Conservation (phyloP, 1,140 invertebrate genomes). For the Drosophila tristis region DNA sequence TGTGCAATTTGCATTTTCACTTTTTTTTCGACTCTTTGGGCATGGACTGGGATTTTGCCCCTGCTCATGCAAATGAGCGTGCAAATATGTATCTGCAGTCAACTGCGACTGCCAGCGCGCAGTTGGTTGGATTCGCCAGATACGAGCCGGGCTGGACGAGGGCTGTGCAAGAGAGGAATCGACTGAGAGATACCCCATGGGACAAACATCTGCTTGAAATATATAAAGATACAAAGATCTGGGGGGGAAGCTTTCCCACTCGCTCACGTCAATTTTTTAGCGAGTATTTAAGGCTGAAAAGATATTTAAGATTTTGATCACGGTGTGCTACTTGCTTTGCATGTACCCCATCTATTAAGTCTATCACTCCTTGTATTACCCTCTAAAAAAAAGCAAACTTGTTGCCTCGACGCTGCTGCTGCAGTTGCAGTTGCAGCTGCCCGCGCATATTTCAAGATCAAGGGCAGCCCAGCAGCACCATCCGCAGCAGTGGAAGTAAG, state of each 20-base stretch:
- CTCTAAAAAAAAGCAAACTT: slow-evolving; percentile 30
- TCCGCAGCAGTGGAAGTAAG: slow-evolving; percentile 25
- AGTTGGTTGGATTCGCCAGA: slow-evolving; percentile 33
- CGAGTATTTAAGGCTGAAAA: too few relatives aligned
- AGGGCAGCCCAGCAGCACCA: slow-evolving; percentile 55
- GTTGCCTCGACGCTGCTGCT: slow-evolving; percentile 54
- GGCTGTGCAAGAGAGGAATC: not conserved
- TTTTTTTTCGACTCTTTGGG: slow-evolving; percentile 33
- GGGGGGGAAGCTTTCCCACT: too few relatives aligned
- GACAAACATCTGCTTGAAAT: too few relatives aligned
- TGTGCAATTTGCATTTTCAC: slow-evolving; percentile 69
- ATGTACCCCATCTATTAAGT: too few relatives aligned
- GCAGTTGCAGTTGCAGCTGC: slow-evolving; percentile 48
- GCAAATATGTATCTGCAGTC: slow-evolving; percentile 45
- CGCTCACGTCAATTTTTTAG: too few relatives aligned
- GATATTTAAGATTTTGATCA: too few relatives aligned
- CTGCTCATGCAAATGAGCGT: slow-evolving; percentile 74
- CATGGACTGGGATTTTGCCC: slow-evolving; percentile 19
- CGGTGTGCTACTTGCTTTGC: too few relatives aligned
- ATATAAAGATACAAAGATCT: too few relatives aligned
- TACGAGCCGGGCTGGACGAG: slow-evolving; percentile 7
- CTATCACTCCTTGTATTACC: slow-evolving; percentile 20
- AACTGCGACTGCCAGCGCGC: slow-evolving; percentile 7
- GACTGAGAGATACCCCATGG: too few relatives aligned
- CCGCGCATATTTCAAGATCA: slow-evolving; percentile 75